Conservation (phyloP, 2,888 invertebrate species). For the Timandra comae region DNA sequence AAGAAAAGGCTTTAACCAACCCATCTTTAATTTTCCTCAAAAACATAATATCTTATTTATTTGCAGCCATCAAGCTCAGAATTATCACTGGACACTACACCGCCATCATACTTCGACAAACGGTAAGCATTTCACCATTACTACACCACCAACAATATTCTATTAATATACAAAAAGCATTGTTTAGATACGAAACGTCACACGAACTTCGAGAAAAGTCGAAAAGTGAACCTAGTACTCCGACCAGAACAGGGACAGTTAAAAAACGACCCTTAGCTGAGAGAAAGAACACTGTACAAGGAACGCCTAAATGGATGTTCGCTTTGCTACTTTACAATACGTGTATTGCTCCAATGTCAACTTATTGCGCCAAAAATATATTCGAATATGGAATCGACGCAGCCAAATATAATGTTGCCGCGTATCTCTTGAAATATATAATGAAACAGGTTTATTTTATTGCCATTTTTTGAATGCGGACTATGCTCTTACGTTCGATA, state of each 20-base stretch:
- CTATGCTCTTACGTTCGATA: conserved; percentile 73
- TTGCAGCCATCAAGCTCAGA: conserved; percentile 54
- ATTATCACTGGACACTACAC: conserved; percentile 38
- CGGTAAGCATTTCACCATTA: conserved; percentile 36
- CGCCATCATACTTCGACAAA: conserved; percentile 54
- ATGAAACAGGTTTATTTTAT: conserved; percentile 60
- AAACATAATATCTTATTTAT: conserved; percentile 8
- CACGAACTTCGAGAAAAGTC: conserved; percentile 33
- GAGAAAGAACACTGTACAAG: conserved; percentile 19
- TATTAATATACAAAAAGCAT: conserved; percentile 15
- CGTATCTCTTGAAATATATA: conserved; percentile 46
- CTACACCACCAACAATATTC: conserved; percentile 21
- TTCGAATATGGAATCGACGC: conserved; percentile 63
- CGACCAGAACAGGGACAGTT: not conserved
- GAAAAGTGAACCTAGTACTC: conserved; percentile 8
- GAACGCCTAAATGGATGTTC: conserved; percentile 58
- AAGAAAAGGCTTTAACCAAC: too few relatives aligned
- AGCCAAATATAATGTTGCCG: conserved; percentile 57
- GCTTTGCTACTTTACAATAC: conserved; percentile 61
- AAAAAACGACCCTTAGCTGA: conserved; percentile 17
- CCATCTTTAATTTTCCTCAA: too few relatives aligned
- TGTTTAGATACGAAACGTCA: conserved; percentile 50
- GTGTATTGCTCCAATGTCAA: conserved; percentile 62
- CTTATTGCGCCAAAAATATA: conserved; percentile 57
- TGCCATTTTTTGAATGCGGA: conserved; percentile 34